phyloP scores from a whole-genome alignment of 1,140 invertebrate species.

The Drosophila arawakana region DNA sequence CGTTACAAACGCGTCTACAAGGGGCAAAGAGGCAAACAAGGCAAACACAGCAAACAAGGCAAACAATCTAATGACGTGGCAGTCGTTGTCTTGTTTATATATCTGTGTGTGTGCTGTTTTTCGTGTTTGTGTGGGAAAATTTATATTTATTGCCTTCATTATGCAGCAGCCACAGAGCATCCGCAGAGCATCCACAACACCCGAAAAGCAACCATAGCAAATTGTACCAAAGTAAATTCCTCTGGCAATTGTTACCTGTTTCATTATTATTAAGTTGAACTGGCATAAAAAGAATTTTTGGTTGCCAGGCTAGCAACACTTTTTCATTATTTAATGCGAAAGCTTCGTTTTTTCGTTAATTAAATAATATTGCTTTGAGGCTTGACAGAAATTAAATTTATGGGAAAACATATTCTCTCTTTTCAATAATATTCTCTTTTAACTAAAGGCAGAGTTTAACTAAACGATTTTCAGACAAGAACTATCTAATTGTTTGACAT shows the following conservation, averaged over 20 bases:
- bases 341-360: constrained; percentile 59
- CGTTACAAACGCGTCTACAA: constrained; percentile 80
- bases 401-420: too few species aligned
- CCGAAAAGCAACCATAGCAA: constrained; percentile 10
- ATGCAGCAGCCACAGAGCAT: constrained; percentile 65
- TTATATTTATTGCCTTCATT: constrained; percentile 84
- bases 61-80: constrained; percentile 78
- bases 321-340: constrained; percentile 63
- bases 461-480: too few species aligned
- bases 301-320: constrained; percentile 2
- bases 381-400: too few species aligned
- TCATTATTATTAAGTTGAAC: constrained; percentile 29
- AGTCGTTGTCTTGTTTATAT: constrained; percentile 59
- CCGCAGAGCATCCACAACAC: not conserved
- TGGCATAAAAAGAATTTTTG: constrained; percentile 20
- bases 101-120: constrained; percentile 24
- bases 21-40: constrained; percentile 63
- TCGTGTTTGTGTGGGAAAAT: constrained; percentile 70
- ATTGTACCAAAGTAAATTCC: constrained; percentile 46
- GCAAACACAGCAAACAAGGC: constrained; percentile 81
- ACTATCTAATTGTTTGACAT: too few species aligned
- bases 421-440: too few species aligned
- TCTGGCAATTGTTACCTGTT: constrained; percentile 42
- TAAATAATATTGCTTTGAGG: not conserved
- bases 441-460: too few species aligned